Evolutionary conservation across 2,888 invertebrate species (phyloP).

Genomic region (Plusia festucae): DNA sequence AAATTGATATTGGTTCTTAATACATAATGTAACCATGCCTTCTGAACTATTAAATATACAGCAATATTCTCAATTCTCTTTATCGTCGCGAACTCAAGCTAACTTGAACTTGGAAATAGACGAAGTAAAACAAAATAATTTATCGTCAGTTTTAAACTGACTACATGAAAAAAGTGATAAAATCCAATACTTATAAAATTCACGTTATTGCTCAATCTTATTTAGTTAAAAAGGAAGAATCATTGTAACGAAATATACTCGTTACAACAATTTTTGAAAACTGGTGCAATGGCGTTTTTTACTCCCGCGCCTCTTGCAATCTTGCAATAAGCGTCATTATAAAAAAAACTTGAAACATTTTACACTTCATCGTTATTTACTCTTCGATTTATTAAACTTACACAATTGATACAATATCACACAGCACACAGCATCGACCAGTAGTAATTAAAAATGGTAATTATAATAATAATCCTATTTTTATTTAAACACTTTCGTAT

Average conservation of each 20-base stretch:
- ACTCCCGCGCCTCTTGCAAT: background rate
- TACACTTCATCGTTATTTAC: background rate
- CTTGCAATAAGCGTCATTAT: background rate
- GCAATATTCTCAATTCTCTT: background rate
- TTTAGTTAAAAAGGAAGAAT: background rate
- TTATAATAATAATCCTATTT: slow-evolving; percentile 33
- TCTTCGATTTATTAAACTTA: background rate
- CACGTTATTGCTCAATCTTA: too few species aligned
- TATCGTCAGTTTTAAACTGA: background rate
- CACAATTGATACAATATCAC: slow-evolving; percentile 4
- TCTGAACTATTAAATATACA: slow-evolving; percentile 22
- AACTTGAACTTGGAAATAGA: background rate
- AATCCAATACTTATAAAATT: background rate
- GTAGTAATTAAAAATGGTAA: background rate
- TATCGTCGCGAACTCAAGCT: background rate
- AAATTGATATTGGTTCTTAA: slow-evolving; percentile 10
- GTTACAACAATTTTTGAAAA: background rate
- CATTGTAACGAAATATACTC: too few species aligned
- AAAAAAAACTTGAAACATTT: background rate
- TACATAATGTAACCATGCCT: slow-evolving; percentile 32
- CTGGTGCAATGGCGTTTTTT: background rate
- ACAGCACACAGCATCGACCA: background rate
- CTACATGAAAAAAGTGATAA: background rate
- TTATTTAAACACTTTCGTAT: slow-evolving; percentile 50
- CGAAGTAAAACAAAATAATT: background rate